Evolutionary conservation across 2,797 vertebrate species (phyloP).

Genomic region (Hylomyscus alleni): DNA sequence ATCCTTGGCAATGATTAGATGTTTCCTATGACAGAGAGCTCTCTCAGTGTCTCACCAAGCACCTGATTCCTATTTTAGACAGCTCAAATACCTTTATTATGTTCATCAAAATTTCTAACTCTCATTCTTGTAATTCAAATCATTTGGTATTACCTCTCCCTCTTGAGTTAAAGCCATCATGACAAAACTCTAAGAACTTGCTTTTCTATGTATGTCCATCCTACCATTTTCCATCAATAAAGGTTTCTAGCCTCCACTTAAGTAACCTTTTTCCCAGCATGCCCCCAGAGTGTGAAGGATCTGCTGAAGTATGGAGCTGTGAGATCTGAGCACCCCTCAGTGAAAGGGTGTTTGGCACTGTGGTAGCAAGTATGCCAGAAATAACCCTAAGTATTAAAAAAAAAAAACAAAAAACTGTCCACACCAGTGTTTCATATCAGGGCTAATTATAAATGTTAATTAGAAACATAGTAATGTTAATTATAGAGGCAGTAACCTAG

Average conservation of each 20-base stretch:
- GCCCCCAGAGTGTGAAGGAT: not conserved
- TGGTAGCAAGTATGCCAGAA: not conserved
- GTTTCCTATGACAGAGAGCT: constrained; percentile 28
- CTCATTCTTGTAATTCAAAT: constrained; percentile 45
- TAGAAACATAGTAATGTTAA: constrained; percentile 56
- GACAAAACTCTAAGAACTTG: not conserved
- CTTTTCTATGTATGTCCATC: not conserved
- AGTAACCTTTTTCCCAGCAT: not conserved
- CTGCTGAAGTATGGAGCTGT: not conserved
- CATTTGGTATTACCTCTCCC: constrained; percentile 28
- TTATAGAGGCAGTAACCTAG: constrained; percentile 65
- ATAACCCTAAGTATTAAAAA: not conserved
- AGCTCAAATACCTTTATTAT: not conserved
- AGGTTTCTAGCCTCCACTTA: not conserved
- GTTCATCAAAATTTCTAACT: not conserved
- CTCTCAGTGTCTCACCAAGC: not conserved
- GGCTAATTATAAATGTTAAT: constrained; percentile 63
- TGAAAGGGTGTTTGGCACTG: not conserved
- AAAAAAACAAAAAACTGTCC: not conserved
- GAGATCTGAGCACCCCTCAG: not conserved
- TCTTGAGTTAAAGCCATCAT: not conserved
- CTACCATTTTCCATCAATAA: not conserved
- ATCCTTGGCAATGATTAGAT: not conserved
- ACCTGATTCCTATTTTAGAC: not conserved
- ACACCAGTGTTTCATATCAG: constrained; percentile 19